A percentile compares a stretch with the other conserved stretches of the same genome.
These are phyloP conservation scores for Labeo catla DNA, from an alignment of 2,113 vertebrate genomes.

Conservation along the genomic window DNA sequence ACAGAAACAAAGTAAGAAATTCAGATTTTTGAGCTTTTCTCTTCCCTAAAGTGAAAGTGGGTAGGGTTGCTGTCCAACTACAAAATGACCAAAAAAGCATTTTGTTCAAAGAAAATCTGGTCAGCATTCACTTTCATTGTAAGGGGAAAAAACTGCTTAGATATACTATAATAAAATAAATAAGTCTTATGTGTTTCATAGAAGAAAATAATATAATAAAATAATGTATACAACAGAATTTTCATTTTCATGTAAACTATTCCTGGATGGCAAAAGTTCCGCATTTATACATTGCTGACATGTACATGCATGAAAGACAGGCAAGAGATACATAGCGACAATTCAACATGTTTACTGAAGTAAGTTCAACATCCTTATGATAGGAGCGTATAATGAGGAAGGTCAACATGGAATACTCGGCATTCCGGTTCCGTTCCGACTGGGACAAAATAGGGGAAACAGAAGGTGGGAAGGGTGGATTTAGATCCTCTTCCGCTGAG, in stretches of 20 bases:
- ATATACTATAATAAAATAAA: not conserved
- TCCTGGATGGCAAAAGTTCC: not conserved
- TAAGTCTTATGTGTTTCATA: not conserved
- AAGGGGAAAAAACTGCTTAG: not conserved
- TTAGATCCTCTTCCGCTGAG: slow-evolving; percentile 54
- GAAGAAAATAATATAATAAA: not conserved
- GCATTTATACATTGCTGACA: slow-evolving; percentile 54
- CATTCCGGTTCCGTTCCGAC: slow-evolving; percentile 39
- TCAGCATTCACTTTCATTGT: not conserved
- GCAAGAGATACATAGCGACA: slow-evolving; percentile 62
- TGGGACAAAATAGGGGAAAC: slow-evolving; percentile 34
- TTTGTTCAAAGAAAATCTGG: not conserved
- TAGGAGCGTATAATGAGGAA: slow-evolving; percentile 12
- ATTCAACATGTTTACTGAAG: slow-evolving; percentile 52
- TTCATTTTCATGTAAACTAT: not conserved
- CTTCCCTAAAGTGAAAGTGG: not conserved
- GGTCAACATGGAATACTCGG: slow-evolving; percentile 42
- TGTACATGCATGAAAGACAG: slow-evolving; percentile 74
- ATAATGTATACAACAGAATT: not conserved
- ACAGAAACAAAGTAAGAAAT: not conserved
- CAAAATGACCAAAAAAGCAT: not conserved
- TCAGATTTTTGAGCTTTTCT: not conserved
- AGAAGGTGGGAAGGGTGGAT: slow-evolving; percentile 31
- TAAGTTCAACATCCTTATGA: slow-evolving; percentile 52
- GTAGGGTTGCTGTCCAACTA: not conserved